These are phyloP conservation scores for Sphaerophoria taeniata DNA, from an alignment of 2,888 invertebrate genomes.

Conservation along the genomic window DNA sequence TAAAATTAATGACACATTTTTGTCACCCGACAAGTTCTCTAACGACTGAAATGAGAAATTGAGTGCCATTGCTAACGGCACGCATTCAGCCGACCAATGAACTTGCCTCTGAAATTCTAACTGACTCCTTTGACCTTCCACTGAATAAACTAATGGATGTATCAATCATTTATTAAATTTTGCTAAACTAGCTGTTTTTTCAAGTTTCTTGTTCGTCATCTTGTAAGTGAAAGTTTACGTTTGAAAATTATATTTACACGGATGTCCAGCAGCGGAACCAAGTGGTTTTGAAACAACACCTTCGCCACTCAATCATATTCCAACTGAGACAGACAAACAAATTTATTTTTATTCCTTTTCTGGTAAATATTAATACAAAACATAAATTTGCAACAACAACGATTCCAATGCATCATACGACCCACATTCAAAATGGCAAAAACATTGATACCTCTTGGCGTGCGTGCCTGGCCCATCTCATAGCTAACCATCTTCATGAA, in stretches of 20 bases:
- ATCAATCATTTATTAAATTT: constrained; percentile 7
- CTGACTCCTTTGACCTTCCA: constrained; percentile 42
- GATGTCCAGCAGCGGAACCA: constrained; percentile 28
- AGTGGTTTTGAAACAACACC: constrained; percentile 24
- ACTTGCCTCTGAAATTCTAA: constrained; percentile 46
- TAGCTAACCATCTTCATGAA: constrained; percentile 30
- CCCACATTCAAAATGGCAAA: constrained; percentile 70
- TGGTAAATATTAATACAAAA: constrained; percentile 20
- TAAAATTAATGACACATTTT: constrained; percentile 17
- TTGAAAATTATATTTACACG: constrained; percentile 38
- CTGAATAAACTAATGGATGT: constrained; percentile 35
- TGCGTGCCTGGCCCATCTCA: neutral
- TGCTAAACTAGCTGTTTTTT: neutral
- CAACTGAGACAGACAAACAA: constrained; percentile 30
- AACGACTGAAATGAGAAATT: constrained; percentile 50
- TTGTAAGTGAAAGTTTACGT: constrained; percentile 64
- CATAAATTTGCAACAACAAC: constrained; percentile 35
- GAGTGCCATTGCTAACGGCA: constrained; percentile 56
- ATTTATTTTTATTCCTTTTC: constrained; percentile 38
- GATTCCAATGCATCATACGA: constrained; percentile 19
- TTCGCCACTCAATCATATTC: constrained; percentile 38
- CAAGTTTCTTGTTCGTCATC: constrained; percentile 16
- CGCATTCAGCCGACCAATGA: constrained; percentile 36
- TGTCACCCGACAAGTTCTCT: constrained; percentile 16
- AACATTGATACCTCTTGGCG: constrained; percentile 19